Conservation (phyloP, 1,140 invertebrate genomes). For the Armadillidium nasatum region DNA sequence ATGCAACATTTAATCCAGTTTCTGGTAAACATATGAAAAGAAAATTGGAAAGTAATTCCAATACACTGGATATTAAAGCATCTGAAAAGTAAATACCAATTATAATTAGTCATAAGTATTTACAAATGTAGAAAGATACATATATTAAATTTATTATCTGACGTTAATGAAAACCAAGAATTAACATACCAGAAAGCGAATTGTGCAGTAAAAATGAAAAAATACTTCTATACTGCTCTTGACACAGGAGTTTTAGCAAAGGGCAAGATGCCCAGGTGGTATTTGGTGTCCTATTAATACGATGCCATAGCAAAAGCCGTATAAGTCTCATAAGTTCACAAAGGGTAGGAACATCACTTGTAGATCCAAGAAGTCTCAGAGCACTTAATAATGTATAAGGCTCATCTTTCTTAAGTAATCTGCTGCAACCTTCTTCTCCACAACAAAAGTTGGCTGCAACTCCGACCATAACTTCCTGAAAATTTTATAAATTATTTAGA, state of each 20-base stretch:
- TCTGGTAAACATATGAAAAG: conserved; percentile 10
- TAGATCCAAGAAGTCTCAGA: conserved; percentile 27
- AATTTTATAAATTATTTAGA: not conserved
- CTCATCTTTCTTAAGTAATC: conserved; percentile 19
- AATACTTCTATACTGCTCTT: not conserved
- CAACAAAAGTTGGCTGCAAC: conserved; percentile 38
- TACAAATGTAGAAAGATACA: too few relatives aligned
- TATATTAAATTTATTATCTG: too few relatives aligned
- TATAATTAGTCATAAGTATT: too few relatives aligned
- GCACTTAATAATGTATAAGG: conserved; percentile 22
- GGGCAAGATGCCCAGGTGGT: not conserved
- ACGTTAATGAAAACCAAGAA: not conserved
- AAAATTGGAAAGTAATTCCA: not conserved
- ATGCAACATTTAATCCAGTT: not conserved
- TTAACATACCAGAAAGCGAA: not conserved
- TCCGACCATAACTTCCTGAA: conserved; percentile 35
- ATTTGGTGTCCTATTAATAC: conserved; percentile 18
- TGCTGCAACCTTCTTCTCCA: conserved; percentile 30
- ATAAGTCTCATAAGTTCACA: conserved; percentile 29
- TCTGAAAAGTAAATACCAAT: not conserved
- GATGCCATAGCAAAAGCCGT: conserved; percentile 34
- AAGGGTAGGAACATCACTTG: conserved; percentile 38
- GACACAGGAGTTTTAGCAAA: not conserved
- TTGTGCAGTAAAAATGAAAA: not conserved
- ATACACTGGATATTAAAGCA: not conserved